Evolutionary conservation across 1,140 invertebrate species (phyloP).

Genomic region (Heliconius melpomene): DNA sequence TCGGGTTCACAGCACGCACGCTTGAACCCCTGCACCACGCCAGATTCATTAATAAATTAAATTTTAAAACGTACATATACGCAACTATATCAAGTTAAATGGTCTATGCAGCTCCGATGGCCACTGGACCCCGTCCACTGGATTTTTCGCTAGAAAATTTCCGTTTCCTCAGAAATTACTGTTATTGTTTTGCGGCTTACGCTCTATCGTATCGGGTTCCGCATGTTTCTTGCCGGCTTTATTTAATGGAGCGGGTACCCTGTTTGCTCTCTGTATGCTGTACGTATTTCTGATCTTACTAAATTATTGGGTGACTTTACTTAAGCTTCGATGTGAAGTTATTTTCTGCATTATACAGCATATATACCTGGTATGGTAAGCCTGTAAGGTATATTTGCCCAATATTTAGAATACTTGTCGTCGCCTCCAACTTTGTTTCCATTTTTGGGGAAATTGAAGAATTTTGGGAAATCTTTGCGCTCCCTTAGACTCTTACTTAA

Average conservation of each 20-base stretch:
- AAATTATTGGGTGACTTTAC: not conserved
- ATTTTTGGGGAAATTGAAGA: no score
- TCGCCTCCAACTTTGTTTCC: no score
- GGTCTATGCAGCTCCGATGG: constrained; percentile 65
- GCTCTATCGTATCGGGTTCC: constrained; percentile 33
- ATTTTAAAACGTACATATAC: constrained; percentile 1
- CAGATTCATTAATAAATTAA: not conserved
- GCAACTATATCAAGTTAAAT: constrained; percentile 72
- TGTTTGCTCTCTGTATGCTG: not conserved
- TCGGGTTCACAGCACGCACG: no score
- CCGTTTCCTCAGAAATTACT: constrained; percentile 67
- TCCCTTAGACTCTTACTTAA: no score
- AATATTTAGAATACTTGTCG: no score
- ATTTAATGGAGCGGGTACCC: constrained; percentile 25
- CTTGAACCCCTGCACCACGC: no score
- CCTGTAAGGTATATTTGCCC: no score
- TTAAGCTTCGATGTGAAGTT: not conserved
- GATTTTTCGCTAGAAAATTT: constrained; percentile 69
- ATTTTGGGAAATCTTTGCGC: no score
- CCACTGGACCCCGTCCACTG: constrained; percentile 52
- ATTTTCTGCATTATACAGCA: not conserved
- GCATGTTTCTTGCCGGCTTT: constrained; percentile 37
- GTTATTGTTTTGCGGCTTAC: constrained; percentile 58
- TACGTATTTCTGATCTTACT: not conserved
- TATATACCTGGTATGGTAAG: no score